Conservation (phyloP, 1,140 invertebrate genomes). For the Ips typographus region DNA sequence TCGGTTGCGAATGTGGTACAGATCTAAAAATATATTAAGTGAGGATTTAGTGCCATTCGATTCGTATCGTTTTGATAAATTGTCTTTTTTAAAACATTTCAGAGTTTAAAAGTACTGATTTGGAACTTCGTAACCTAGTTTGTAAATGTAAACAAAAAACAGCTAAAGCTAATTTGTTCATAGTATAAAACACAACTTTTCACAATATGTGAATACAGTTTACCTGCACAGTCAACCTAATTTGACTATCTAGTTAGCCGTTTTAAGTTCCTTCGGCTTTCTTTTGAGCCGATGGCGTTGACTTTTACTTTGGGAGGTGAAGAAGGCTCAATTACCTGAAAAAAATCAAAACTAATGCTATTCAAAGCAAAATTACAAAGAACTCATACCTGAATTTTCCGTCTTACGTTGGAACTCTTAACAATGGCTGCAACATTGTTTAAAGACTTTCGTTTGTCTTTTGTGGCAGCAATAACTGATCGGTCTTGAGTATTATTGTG, state of each 20-base stretch:
- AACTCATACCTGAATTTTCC: constrained; percentile 19
- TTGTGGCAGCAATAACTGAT: not conserved
- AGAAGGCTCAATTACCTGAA: constrained; percentile 30
- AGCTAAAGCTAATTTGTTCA: too few relatives aligned
- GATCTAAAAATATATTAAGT: too few relatives aligned
- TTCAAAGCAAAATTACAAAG: constrained; percentile 23
- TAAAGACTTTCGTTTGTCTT: constrained; percentile 19
- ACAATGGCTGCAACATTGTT: constrained; percentile 4
- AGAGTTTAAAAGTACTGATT: too few relatives aligned
- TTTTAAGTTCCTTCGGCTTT: constrained; percentile 43
- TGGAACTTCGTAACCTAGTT: too few relatives aligned
- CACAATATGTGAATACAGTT: too few relatives aligned
- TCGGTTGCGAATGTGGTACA: too few relatives aligned
- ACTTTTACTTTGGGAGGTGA: constrained; percentile 37
- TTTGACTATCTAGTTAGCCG: constrained; percentile 37
- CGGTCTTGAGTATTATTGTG: constrained; percentile 13
- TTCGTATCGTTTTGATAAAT: too few relatives aligned
- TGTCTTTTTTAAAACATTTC: too few relatives aligned
- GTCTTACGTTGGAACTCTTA: constrained; percentile 2
- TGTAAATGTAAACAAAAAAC: too few relatives aligned
- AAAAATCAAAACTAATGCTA: constrained; percentile 5
- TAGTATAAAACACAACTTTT: too few relatives aligned
- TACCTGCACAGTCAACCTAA: too few relatives aligned
- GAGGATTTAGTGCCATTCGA: too few relatives aligned
- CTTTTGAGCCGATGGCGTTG: constrained; percentile 38